These are phyloP conservation scores for Allenopithecus nigroviridis DNA, from an alignment of 2,797 vertebrate species.

Conservation along the genomic window DNA sequence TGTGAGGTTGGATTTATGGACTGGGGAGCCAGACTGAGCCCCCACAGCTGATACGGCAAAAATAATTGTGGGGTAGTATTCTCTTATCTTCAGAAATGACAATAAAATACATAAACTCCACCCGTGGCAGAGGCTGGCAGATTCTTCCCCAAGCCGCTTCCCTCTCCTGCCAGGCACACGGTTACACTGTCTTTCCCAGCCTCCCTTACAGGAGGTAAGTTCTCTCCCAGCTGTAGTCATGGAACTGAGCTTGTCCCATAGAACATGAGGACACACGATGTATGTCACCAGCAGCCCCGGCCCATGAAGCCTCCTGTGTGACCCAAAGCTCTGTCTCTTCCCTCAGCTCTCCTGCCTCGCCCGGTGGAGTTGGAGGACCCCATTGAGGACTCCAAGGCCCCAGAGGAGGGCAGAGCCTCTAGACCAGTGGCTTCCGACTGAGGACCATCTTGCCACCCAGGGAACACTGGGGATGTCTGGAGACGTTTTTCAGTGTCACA, in stretches of 20 bases:
- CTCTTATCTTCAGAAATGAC: background rate
- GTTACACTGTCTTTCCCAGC: background rate
- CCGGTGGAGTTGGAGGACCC: fast-evolving
- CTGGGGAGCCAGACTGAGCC: background rate
- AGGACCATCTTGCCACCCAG: background rate
- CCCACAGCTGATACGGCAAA: background rate
- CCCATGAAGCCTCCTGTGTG: background rate
- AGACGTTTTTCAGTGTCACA: background rate
- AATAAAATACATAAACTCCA: background rate
- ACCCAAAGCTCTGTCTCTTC: no score
- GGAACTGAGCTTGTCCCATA: background rate
- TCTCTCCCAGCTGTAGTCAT: background rate
- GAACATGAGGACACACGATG: background rate
- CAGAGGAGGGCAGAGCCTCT: background rate
- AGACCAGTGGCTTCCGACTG: background rate
- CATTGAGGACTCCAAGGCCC: background rate
- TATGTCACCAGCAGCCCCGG: no score
- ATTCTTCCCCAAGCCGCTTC: background rate
- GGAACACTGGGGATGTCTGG: background rate
- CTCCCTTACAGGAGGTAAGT: background rate
- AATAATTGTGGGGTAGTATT: background rate
- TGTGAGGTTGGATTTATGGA: background rate
- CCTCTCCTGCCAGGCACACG: background rate
- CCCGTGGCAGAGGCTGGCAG: background rate
- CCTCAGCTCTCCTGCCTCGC: background rate